phyloP scores from a whole-genome alignment of 2,113 vertebrate genomes.

The Zosterops pallidus region DNA sequence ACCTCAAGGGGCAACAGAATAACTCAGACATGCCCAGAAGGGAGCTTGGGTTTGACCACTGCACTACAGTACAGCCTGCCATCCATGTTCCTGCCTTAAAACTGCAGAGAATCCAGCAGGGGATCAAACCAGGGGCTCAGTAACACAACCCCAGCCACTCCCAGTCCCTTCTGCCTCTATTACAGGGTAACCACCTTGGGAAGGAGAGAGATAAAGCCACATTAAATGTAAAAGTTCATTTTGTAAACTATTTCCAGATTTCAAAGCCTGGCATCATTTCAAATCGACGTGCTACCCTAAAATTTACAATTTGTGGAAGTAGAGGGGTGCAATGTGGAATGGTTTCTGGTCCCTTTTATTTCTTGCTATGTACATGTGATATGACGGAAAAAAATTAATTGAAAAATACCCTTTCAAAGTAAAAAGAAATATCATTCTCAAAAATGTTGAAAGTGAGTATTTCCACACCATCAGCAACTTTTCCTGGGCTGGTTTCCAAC shows the following conservation, averaged over 20 bases:
- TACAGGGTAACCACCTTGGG: slow-evolving; percentile 19
- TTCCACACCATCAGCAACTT: slow-evolving; percentile 66
- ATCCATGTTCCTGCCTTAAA: not conserved
- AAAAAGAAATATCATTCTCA: slow-evolving; percentile 36
- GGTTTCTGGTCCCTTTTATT: slow-evolving; percentile 53
- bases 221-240: slow-evolving; percentile 2
- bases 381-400: slow-evolving; percentile 16
- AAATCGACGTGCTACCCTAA: not conserved
- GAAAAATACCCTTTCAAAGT: slow-evolving; percentile 53
- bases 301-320: slow-evolving; percentile 37
- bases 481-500: slow-evolving; percentile 49
- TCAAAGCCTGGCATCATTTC: slow-evolving; percentile 33
- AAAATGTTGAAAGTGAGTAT: slow-evolving; percentile 46
- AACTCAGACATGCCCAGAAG: not conserved
- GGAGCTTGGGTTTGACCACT: not conserved
- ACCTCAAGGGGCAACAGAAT: not conserved
- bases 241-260: slow-evolving; percentile 54
- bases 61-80: not conserved
- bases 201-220: slow-evolving; percentile 25
- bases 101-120: not conserved
- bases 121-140: not conserved
- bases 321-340: not conserved
- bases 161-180: not conserved
- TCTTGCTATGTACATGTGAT: slow-evolving; percentile 1
- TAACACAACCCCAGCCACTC: not conserved